Evolutionary conservation across 2,888 invertebrate species (phyloP).

Genomic region (Chrysolina americana): DNA sequence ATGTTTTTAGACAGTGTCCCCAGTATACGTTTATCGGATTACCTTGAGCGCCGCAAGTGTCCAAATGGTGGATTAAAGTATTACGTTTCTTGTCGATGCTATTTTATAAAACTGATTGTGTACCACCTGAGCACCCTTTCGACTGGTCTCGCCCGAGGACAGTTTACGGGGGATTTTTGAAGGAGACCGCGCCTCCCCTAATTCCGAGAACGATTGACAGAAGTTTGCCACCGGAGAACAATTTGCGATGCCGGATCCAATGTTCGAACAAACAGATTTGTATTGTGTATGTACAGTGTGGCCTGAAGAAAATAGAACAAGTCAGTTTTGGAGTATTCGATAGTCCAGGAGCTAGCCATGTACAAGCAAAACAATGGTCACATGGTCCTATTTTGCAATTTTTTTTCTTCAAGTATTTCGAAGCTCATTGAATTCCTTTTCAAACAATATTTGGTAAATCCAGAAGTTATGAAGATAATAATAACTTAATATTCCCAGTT

Average conservation of each 20-base stretch:
- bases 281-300: not conserved
- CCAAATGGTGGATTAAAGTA: conserved; percentile 47
- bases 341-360: no score
- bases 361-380: no score
- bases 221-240: not conserved
- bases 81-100: conserved; percentile 36
- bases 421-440: no score
- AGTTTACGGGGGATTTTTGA: not conserved
- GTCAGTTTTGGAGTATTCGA: no score
- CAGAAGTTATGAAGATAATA: no score
- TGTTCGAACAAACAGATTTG: not conserved
- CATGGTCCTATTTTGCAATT: no score
- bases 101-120: conserved; percentile 41
- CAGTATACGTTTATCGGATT: conserved; percentile 52
- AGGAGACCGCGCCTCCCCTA: not conserved
- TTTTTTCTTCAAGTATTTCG: no score
- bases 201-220: not conserved
- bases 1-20: conserved; percentile 37
- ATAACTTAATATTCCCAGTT: no score
- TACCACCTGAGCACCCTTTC: conserved; percentile 38
- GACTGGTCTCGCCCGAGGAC: not conserved
- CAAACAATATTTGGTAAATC: no score
- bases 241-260: not conserved
- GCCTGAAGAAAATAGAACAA: no score
- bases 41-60: conserved; percentile 51